phyloP scores from a whole-genome alignment of 2,113 vertebrate species.

The Cyprinodon tularosa region DNA sequence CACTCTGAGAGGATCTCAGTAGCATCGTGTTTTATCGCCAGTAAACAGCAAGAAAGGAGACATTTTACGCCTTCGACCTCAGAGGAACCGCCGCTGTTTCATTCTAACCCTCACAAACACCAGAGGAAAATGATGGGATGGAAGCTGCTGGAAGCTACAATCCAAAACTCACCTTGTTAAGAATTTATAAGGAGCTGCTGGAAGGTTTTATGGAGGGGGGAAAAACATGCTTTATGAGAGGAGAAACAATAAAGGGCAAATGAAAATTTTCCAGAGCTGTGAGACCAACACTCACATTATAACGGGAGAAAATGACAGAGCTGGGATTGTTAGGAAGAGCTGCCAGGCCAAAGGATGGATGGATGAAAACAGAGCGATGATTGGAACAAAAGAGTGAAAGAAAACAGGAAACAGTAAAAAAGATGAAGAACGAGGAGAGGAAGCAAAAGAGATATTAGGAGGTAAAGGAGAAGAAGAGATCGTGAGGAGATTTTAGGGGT shows the following conservation, averaged over 20 bases:
- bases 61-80: slow-evolving; percentile 27
- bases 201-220: slow-evolving; percentile 67
- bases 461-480: slow-evolving; percentile 11
- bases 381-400: slow-evolving; percentile 37
- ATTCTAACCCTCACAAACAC: slow-evolving; percentile 35
- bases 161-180: slow-evolving; percentile 72
- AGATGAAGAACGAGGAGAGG: slow-evolving; percentile 14
- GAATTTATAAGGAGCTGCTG: slow-evolving; percentile 75
- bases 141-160: slow-evolving; percentile 47
- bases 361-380: slow-evolving; percentile 49
- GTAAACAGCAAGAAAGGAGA: slow-evolving; percentile 25
- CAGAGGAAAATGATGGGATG: slow-evolving; percentile 35
- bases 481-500: not conserved
- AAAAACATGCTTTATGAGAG: slow-evolving; percentile 64
- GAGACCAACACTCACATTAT: slow-evolving; percentile 34
- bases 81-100: slow-evolving; percentile 17
- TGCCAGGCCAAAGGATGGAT: slow-evolving; percentile 20
- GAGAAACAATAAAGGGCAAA: slow-evolving; percentile 63
- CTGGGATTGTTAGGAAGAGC: slow-evolving; percentile 15
- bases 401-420: slow-evolving; percentile 45
- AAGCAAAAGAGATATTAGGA: slow-evolving; percentile 9
- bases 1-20: slow-evolving; percentile 7
- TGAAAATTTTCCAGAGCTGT: slow-evolving; percentile 73
- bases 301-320: slow-evolving; percentile 52
- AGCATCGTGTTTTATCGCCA: slow-evolving; percentile 17